Evolutionary conservation across 2,888 invertebrate genomes (phyloP), one percentile per base, ranked within the genome.

Genomic region (Platycnemis pennipes): DNA sequence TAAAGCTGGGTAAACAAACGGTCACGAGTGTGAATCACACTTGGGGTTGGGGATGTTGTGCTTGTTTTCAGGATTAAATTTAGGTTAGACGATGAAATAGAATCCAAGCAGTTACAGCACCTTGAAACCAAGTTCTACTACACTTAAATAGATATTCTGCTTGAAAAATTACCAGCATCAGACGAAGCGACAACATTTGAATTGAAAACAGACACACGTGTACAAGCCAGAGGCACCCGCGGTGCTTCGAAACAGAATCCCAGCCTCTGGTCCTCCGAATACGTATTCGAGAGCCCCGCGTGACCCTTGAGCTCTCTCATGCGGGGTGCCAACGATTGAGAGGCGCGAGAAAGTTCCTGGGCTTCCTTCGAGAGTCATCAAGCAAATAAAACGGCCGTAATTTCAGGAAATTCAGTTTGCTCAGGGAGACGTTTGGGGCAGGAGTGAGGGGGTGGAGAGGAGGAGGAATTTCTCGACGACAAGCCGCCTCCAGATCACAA

Each of bases 331-430:
- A 63, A n/a, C 26, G 63, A n/a, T n/a, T n/a, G 26, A 5, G 4
- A 26, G 63, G 63, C 63, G 63, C n/a, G 63, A 63, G 63, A 53
- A 53, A 53, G 26, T 63, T n/a, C 8, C 63, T 63, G 31, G 13
- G 37, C 77, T 31, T 77, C 77, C 37, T 22, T 26, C 63, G 63
- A 77, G n/a, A 77, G 2, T 77, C 77, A 77, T 8, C 13, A 37
- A 31, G 77, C 77, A 77, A 77, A 77, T 37, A 77, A 77, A 77
- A n/a, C 31, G 37, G 37, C 77, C 77, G 31, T 77, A 77, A 77
- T 77, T 77, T 77, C 16, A n/a, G 77, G 31, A 16, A 37, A 37
- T 63, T 77, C 77, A 26, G 77, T 77, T 77, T 77, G 16, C 77
- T 16, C 26, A 37, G 31, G 8, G 77, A 8, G 37, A 37, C 37